Percentiles rank a stretch among this genome's conserved stretches.
These are phyloP conservation scores for Hipposideros larvatus DNA, from an alignment of 2,797 vertebrate genomes.

Conservation along the genomic window DNA sequence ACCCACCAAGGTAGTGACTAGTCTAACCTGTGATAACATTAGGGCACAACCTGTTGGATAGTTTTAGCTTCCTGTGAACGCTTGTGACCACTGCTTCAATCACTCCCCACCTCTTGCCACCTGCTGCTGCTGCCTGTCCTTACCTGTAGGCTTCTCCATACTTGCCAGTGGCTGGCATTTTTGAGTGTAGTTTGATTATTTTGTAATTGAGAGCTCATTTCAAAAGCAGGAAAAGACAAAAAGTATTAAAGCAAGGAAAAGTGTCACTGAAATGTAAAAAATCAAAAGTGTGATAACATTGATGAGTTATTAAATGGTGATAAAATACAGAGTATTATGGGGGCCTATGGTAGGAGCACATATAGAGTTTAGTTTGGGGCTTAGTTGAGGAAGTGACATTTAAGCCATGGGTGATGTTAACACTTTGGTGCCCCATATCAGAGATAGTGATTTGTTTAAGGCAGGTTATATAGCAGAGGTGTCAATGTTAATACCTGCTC, in stretches of 20 bases:
- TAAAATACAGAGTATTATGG: background rate
- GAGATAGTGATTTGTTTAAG: background rate
- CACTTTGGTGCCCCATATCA: background rate
- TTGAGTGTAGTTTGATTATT: constrained; percentile 84
- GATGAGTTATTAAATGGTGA: background rate
- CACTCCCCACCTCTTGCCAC: constrained; percentile 70
- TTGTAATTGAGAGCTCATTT: constrained; percentile 85
- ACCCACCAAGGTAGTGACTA: constrained; percentile 88
- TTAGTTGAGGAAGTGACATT: constrained; percentile 15
- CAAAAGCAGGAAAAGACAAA: constrained; percentile 75
- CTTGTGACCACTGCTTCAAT: constrained; percentile 87
- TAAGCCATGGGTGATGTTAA: constrained; percentile 13
- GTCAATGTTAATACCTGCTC: background rate
- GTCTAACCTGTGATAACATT: constrained; percentile 86
- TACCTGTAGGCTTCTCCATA: constrained; percentile 84
- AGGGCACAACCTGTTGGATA: constrained; percentile 86
- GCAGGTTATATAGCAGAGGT: background rate
- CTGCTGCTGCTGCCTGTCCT: constrained; percentile 53
- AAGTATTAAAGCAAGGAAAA: constrained; percentile 87
- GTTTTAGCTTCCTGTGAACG: constrained; percentile 87
- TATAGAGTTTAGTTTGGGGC: background rate
- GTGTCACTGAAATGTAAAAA: constrained; percentile 81
- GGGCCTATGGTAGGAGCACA: background rate
- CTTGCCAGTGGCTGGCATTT: constrained; percentile 87
- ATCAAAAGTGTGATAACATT: background rate